phyloP scores from a whole-genome alignment of 2,888 invertebrate genomes.

The Podabrus alpinus region DNA sequence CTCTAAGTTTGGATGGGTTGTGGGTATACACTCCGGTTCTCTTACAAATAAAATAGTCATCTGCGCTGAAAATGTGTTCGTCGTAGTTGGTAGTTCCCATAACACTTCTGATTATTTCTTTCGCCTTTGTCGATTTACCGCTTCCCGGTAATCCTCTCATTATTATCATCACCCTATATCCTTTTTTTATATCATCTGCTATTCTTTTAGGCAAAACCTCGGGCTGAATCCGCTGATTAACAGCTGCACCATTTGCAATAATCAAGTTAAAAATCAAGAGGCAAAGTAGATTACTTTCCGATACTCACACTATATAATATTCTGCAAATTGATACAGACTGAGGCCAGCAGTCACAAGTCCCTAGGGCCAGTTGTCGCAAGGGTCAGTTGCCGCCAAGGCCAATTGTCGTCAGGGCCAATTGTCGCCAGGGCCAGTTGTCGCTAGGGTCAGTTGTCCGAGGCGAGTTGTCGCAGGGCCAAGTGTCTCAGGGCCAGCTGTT shows the following conservation, averaged over 20 bases:
- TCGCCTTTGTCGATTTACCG: conserved; percentile 78
- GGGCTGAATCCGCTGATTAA: neutral
- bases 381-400: too few species aligned
- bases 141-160: conserved; percentile 84
- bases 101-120: conserved; percentile 55
- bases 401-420: too few species aligned
- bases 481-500: too few species aligned
- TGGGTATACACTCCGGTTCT: conserved; percentile 62
- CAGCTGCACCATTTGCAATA: neutral
- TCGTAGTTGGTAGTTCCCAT: conserved; percentile 43
- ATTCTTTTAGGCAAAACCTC: conserved; percentile 39
- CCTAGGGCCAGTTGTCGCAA: too few species aligned
- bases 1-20: conserved; percentile 57
- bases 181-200: conserved; percentile 54
- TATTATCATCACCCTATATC: conserved; percentile 70
- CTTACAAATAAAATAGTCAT: conserved; percentile 61
- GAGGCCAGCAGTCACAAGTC: too few species aligned
- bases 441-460: too few species aligned
- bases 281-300: too few species aligned
- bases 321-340: too few species aligned
- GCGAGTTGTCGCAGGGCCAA: too few species aligned
- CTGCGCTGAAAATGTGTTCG: conserved; percentile 68
- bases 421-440: too few species aligned
- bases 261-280: too few species aligned
- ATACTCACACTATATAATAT: too few species aligned